Conservation (phyloP, 2,888 invertebrate genomes). For the Eupelmus urozonus region DNA sequence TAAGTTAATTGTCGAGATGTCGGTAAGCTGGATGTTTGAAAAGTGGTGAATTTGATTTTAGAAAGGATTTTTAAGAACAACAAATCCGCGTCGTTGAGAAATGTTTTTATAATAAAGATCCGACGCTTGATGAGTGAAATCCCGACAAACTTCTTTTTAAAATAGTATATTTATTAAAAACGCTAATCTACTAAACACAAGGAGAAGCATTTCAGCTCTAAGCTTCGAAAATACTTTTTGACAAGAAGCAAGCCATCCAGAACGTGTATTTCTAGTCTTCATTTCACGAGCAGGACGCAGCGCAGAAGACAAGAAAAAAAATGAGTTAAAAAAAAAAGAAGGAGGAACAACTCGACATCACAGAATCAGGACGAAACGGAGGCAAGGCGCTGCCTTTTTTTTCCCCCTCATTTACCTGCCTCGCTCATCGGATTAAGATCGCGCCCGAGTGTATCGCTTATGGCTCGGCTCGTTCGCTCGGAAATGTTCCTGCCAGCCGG, state of each 20-base stretch:
- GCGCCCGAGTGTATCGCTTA: conserved; percentile 7
- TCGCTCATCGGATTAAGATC: conserved; percentile 54
- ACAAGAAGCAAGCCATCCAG: conserved; percentile 19
- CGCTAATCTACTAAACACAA: background rate
- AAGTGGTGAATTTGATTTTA: too few relatives aligned
- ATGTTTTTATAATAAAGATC: background rate
- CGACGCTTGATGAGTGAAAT: background rate
- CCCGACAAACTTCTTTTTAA: background rate
- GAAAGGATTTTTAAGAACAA: too few relatives aligned
- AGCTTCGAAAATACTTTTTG: conserved; percentile 17
- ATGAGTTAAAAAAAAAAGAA: background rate
- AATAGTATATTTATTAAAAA: background rate
- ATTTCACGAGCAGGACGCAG: background rate
- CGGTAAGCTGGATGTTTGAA: too few relatives aligned
- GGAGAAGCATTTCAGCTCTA: background rate
- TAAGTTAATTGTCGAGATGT: too few relatives aligned
- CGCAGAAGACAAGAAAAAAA: conserved; percentile 1
- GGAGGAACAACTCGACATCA: background rate
- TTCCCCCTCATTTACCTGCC: background rate
- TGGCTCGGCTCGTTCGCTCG: conserved; percentile 6
- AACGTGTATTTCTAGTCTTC: conserved; percentile 10
- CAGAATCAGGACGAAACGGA: background rate
- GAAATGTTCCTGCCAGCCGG: conserved; percentile 22
- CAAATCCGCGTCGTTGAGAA: too few relatives aligned
- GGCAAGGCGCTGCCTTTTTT: conserved; percentile 5